phyloP scores from a whole-genome alignment of 2,113 vertebrate species.

The Pomatorhinus ruficollis region DNA sequence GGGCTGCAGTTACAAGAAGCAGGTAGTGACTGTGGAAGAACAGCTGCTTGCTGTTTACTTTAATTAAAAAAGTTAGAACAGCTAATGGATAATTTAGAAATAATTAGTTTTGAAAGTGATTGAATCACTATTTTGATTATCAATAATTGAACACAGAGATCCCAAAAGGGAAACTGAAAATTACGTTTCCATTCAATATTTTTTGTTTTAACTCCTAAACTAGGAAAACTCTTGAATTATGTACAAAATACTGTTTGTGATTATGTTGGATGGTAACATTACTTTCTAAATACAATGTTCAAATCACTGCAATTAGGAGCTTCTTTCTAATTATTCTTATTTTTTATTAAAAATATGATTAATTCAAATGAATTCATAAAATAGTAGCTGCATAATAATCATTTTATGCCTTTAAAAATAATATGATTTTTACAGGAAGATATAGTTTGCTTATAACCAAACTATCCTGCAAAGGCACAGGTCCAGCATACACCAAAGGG shows the following conservation, averaged over 20 bases:
- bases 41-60: conserved; percentile 31
- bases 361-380: not conserved
- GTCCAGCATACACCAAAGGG: not conserved
- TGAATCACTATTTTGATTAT: conserved; percentile 48
- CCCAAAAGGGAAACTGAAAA: conserved; percentile 21
- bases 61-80: conserved; percentile 40
- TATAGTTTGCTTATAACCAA: not conserved
- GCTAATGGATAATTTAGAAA: conserved; percentile 42
- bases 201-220: not conserved
- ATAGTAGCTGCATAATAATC: not conserved
- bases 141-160: conserved; percentile 11
- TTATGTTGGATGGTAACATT: not conserved
- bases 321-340: not conserved
- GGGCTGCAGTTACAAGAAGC: not conserved
- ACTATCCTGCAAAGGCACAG: not conserved
- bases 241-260: not conserved
- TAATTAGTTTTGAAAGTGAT: conserved; percentile 45
- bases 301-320: not conserved
- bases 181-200: not conserved
- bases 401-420: not conserved
- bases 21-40: not conserved
- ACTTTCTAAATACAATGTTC: not conserved
- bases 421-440: not conserved
- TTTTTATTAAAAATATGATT: not conserved
- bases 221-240: not conserved